phyloP scores from a whole-genome alignment of 37 sponge, comb jelly and placozoan species.

The Trichoplax adhaerens region DNA sequence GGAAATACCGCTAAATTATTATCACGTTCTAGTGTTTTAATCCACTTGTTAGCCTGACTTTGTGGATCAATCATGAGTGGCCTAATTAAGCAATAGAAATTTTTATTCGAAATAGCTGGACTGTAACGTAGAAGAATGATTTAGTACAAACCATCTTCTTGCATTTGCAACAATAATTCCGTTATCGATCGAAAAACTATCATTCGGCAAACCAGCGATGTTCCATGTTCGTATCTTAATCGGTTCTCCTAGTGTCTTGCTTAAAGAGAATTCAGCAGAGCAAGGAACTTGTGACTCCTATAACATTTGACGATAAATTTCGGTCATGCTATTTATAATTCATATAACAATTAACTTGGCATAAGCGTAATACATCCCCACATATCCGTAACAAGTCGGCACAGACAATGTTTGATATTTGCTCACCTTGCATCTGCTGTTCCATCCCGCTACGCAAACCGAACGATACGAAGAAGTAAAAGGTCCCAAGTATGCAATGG shows the following conservation, averaged over 20 bases:
- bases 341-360: too few species aligned
- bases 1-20: slow-evolving; percentile 28
- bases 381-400: too few species aligned
- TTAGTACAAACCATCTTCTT: slow-evolving; percentile 65
- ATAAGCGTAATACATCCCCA: too few species aligned
- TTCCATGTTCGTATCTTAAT: slow-evolving; percentile 98
- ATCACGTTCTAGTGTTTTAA: slow-evolving; percentile 82
- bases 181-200: slow-evolving; percentile 90
- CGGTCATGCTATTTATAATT: too few species aligned
- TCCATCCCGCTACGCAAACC: slow-evolving; percentile 54
- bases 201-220: slow-evolving; percentile 91
- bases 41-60: slow-evolving; percentile 99
- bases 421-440: slow-evolving; percentile 48
- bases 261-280: slow-evolving; percentile 67
- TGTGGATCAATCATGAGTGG: slow-evolving; percentile 99
- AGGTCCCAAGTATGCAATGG: slow-evolving; percentile 93
- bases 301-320: not conserved
- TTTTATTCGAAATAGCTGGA: too few species aligned
- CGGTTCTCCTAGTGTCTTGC: slow-evolving; percentile 90
- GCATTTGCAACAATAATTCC: slow-evolving; percentile 92
- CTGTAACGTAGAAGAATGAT: too few species aligned
- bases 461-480: slow-evolving; percentile 77
- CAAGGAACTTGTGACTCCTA: slow-evolving; percentile 53
- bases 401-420: not conserved
- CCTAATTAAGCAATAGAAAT: slow-evolving; percentile 8